phyloP scores from a whole-genome alignment of 2,888 invertebrate genomes.

The Melipona beecheii region DNA sequence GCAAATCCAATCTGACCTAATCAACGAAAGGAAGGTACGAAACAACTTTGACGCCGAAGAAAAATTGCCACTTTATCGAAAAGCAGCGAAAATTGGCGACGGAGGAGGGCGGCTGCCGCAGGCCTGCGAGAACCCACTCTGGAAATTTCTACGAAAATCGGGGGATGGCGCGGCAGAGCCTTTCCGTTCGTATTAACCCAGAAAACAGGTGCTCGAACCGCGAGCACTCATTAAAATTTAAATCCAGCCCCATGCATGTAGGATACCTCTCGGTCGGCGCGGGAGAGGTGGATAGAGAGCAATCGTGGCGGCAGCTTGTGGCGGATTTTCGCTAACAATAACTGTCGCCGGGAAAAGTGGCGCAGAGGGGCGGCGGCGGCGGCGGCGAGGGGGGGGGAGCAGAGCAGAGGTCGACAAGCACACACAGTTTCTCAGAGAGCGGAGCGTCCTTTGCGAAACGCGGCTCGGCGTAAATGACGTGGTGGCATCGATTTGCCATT shows the following conservation, averaged over 20 bases:
- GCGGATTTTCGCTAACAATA: slow-evolving; percentile 69
- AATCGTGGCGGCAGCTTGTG: slow-evolving; percentile 48
- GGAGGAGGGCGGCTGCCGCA: neutral
- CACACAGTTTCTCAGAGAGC: neutral
- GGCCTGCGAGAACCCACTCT: neutral
- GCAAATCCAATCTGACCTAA: too few species aligned
- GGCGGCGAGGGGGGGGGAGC: too few species aligned
- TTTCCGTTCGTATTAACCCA: slow-evolving; percentile 15
- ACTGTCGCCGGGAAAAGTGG: slow-evolving; percentile 47
- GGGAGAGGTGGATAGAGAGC: slow-evolving; percentile 3
- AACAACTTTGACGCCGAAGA: too few species aligned
- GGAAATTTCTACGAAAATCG: neutral
- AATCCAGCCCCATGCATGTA: neutral
- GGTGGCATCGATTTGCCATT: slow-evolving; percentile 81
- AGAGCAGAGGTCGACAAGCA: too few species aligned
- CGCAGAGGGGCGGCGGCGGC: too few species aligned
- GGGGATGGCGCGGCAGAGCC: neutral
- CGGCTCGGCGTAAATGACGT: slow-evolving; percentile 52
- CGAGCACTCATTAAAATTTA: slow-evolving; percentile 32
- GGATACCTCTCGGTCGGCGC: neutral
- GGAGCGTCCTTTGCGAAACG: neutral
- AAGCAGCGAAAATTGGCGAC: too few species aligned
- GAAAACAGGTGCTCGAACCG: slow-evolving; percentile 35
- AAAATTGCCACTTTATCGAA: too few species aligned
- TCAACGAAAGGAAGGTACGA: too few species aligned